Evolutionary conservation across 2,113 vertebrate species (phyloP).

Genomic region (Colistium nudipinnis): DNA sequence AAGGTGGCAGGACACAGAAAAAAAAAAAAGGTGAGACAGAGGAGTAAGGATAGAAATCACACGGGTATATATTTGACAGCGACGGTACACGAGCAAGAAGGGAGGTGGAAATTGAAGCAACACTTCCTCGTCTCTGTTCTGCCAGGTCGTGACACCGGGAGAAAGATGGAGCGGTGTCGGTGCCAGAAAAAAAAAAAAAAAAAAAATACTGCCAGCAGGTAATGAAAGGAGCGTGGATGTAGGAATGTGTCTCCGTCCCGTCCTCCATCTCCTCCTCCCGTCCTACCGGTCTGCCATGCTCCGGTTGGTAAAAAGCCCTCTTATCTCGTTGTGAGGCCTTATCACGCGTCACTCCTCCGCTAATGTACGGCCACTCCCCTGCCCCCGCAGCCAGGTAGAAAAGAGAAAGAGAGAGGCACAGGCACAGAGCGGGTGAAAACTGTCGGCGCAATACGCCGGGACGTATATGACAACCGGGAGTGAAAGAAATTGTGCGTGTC

Average conservation of each 20-base stretch:
- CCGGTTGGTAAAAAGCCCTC: conserved; percentile 50
- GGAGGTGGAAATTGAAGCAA: conserved; percentile 28
- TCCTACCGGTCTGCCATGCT: conserved; percentile 34
- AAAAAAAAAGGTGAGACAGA: neutral
- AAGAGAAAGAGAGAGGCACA: neutral
- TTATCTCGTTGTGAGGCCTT: conserved; percentile 55
- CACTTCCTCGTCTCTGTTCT: conserved; percentile 7
- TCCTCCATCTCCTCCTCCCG: conserved; percentile 15
- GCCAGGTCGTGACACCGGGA: conserved; percentile 17
- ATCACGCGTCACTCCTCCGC: conserved; percentile 47
- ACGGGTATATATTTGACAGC: neutral
- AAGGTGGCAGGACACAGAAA: no score
- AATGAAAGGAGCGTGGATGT: conserved; percentile 47
- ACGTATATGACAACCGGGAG: conserved; percentile 24
- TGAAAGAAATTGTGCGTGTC: conserved; percentile 11
- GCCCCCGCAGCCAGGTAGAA: neutral
- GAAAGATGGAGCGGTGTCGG: conserved; percentile 30
- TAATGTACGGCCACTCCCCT: conserved; percentile 13
- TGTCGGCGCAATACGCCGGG: neutral
- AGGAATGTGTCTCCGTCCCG: conserved; percentile 23
- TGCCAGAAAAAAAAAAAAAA: no score
- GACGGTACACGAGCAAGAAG: neutral
- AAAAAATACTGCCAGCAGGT: conserved; percentile 53
- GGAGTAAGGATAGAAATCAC: neutral
- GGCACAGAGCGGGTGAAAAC: conserved; percentile 10